Base-by-base conservation (phyloP, 2,888 invertebrate species). In the Chaetoderma sp. region DNA sequence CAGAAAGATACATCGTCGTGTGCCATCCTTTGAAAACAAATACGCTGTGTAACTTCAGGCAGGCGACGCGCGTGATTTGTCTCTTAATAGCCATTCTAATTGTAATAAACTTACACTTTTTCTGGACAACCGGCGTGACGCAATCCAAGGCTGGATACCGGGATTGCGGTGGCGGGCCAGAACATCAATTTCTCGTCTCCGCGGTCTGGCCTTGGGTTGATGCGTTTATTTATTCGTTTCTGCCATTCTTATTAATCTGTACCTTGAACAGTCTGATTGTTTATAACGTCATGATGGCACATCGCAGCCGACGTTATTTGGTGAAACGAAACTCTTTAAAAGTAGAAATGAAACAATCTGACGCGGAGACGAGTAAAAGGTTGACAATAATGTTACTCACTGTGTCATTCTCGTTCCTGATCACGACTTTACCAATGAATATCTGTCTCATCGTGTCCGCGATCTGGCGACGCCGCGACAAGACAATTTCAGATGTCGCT, bases 191-290 rank as follows among this genome's bases (percentile, higher is more conserved):
- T 16, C 60, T 81, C 1, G 75, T 81, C 16, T 63, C 68, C 6
- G 68, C 68, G 1, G 73, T 82, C 16, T 83, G 82, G 84, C 81
- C 83, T 0, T 84, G 82, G 82, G 75, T 84, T 1, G 84, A 84
- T 61, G 78, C 80, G 16, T 55, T 74, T 18, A 68, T 82, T 21
- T 84, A 84, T 71, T 80, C 81, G 1, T 80, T 83, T 59, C 65
- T 80, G n/a, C 84, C 84, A 4, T 82, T 83, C 64, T 57, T 79
- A 2, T 60, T 81, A n/a, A 83, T 84, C 59, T 52, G 70, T 39
- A 65, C 73, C 16, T 67, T 79, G 30, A 80, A 80, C 60, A 42
- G 63, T 18, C 50, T 78, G 27, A 80, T 80, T 68, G 71, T 80
- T 28, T 60, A 67, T 8, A 67, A 67, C 54, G 71, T 77, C 16